Evolutionary conservation across 2,797 vertebrate genomes (phyloP), one percentile per base, ranked within the genome.

Genomic region (Aplochiton taeniatus): DNA sequence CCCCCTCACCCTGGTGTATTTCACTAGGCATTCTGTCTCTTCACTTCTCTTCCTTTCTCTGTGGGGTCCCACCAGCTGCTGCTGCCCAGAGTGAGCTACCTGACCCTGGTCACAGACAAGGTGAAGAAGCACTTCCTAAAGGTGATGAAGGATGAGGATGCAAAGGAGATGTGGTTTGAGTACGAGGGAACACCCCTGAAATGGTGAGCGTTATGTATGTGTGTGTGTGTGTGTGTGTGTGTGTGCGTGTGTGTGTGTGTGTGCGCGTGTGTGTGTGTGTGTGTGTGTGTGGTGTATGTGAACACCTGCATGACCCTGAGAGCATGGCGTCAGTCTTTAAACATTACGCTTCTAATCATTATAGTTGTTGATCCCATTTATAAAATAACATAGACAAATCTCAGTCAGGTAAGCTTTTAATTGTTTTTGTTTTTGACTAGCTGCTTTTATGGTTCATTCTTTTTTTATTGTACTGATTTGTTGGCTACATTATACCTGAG

Each of bases 41-140:
- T 10, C 12, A 1, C 42, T 8, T 9, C 63, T 20, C 17, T 43
- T n/a, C n/a, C 8, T 8, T 71, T 60, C 1, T 31, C 31, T 31
- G 31, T 31, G 31, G 31, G 2, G 31, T 31, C 31, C 31, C 31
- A 31, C 31, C 87, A 99, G 97, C 91, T 99, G 76, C 94, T 99
- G 83, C 91, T 98, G 78, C 97, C 97, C 73, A 94, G 97, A 76
- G 94, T 98, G 89, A 99, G 97, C 88, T 99, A 98, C 87, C 85
- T 99, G 87, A 96, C 95, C 1, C 83, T 99, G 80, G 97, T 98
- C 58, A 99, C 97, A 45, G 97, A 99, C 91, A 98, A 98, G 88
- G 97, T 98, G 83, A 99, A 96, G 90, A 99, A 99, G 73, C 97
- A 99, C 84, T 98, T 99, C 86, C 95, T 95, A 77, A 98, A 97